These are phyloP conservation scores for Pipra filicauda DNA, from an alignment of 2,113 vertebrate species.

Conservation along the genomic window DNA sequence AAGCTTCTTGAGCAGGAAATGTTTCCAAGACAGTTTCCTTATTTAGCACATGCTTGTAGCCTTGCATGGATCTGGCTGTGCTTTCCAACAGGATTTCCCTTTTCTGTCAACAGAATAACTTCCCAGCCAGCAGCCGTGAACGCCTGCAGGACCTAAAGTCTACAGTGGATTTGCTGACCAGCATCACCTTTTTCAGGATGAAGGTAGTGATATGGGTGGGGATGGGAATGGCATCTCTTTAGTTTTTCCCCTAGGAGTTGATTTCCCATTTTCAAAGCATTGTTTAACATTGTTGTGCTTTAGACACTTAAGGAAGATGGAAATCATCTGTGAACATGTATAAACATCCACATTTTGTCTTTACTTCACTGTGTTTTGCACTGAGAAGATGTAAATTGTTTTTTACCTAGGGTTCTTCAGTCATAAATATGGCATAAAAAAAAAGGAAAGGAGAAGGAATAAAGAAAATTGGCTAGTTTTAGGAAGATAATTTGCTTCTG, in stretches of 20 bases:
- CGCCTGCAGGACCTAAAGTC: slow-evolving; percentile 95
- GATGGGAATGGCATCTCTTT: not conserved
- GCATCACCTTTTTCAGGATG: slow-evolving; percentile 99
- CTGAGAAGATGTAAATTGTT: not conserved
- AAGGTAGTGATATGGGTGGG: slow-evolving; percentile 78
- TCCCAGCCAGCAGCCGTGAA: slow-evolving; percentile 93
- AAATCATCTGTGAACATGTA: not conserved
- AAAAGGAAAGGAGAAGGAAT: not conserved
- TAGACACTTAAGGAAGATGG: not conserved
- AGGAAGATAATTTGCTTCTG: not conserved
- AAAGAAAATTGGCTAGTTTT: not conserved
- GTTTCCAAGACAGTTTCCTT: slow-evolving; percentile 45
- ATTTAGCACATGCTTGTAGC: slow-evolving; percentile 2
- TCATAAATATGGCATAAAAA: not conserved
- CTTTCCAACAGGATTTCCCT: slow-evolving; percentile 36
- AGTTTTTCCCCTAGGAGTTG: not conserved
- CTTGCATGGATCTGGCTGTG: not conserved
- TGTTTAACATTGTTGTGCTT: not conserved
- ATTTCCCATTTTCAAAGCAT: not conserved
- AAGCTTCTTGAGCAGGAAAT: not conserved
- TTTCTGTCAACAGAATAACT: slow-evolving; percentile 87
- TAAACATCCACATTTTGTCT: not conserved
- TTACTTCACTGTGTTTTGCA: not conserved
- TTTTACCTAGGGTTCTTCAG: not conserved
- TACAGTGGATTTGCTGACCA: slow-evolving; percentile 96